Evolutionary conservation across 1,140 invertebrate genomes (phyloP).

Genomic region (Rhagoletis pomonella): DNA sequence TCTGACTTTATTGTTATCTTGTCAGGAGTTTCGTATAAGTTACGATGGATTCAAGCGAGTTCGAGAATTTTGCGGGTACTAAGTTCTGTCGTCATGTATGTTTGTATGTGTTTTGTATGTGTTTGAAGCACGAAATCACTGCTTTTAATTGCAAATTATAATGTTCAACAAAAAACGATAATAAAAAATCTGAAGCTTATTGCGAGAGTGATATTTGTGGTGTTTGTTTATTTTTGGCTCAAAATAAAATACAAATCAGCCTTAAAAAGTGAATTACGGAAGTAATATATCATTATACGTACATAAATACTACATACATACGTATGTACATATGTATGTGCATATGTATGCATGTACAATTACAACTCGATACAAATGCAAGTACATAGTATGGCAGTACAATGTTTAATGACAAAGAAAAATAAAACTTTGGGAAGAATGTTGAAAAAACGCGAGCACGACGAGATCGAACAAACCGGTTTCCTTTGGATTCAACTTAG

Average conservation of each 20-base stretch:
- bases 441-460: constrained; percentile 39
- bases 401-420: constrained; percentile 15
- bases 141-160: constrained; percentile 21
- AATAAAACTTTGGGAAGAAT: constrained; percentile 8
- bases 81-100: neutral
- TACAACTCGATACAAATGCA: too few species aligned
- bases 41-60: neutral
- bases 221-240: neutral
- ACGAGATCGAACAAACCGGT: constrained; percentile 26
- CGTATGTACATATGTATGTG: neutral
- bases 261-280: constrained; percentile 30
- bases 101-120: neutral
- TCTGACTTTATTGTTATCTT: neutral
- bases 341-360: neutral
- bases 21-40: neutral
- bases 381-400: too few species aligned
- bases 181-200: neutral
- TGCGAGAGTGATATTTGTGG: neutral
- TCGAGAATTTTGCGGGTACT: neutral
- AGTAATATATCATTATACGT: neutral
- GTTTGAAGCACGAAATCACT: neutral
- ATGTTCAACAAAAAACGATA: neutral
- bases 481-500: neutral
- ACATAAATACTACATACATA: neutral
- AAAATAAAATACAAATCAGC: neutral